phyloP scores from a whole-genome alignment of 2,113 vertebrate species.

The Nannospalax galili region DNA sequence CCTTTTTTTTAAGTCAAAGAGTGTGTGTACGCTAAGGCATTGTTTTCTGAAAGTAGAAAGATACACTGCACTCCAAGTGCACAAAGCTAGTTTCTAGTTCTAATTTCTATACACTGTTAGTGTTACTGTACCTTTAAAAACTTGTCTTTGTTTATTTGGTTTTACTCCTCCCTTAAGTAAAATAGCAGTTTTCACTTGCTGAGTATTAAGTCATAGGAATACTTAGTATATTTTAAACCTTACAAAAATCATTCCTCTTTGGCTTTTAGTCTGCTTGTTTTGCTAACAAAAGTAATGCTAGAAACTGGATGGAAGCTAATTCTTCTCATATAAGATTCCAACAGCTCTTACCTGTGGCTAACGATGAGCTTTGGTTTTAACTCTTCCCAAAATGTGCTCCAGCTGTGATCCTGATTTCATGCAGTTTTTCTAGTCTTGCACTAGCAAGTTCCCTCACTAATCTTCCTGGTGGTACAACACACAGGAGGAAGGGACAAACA shows the following conservation, averaged over 20 bases:
- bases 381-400: constrained; percentile 34
- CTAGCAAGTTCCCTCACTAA: constrained; percentile 33
- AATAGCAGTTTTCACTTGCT: constrained; percentile 61
- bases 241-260: background rate
- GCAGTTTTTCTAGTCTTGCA: background rate
- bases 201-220: constrained; percentile 41
- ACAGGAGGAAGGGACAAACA: constrained; percentile 32
- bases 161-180: constrained; percentile 45
- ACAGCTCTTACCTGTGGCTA: constrained; percentile 80
- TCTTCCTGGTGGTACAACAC: constrained; percentile 27
- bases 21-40: background rate
- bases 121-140: constrained; percentile 62
- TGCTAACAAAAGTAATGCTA: constrained; percentile 38
- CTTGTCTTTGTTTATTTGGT: constrained; percentile 4
- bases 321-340: constrained; percentile 2
- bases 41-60: constrained; percentile 22
- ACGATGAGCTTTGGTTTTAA: constrained; percentile 45
- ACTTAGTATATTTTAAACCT: background rate
- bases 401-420: background rate
- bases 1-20: constrained; percentile 7
- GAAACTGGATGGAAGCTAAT: background rate
- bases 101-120: constrained; percentile 51
- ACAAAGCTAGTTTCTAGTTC: constrained; percentile 55
- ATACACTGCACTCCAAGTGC: background rate
- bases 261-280: background rate